Base-by-base conservation (phyloP, 2,113 vertebrate species). In the Oreochromis niloticus region DNA sequence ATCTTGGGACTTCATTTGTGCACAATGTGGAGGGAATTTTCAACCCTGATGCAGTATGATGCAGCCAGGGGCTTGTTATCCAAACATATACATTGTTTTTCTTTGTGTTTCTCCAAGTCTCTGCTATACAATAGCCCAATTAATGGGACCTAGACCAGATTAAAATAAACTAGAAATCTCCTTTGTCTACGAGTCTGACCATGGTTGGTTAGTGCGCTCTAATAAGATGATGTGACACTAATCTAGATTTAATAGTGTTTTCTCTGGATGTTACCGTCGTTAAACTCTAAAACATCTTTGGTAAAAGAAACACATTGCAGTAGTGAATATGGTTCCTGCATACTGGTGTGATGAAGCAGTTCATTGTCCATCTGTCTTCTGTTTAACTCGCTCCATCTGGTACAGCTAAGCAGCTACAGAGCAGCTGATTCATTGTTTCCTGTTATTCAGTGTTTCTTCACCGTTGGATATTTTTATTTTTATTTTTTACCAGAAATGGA, bases 301-400 rank as follows among this genome's bases (percentile, higher is more conserved):
- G 75, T 63, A 71, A 63, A 85, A 50, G 86, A 73, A 88, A 86
- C 87, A 87, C 75, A 66, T 34, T 59, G 78, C 61, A 81, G 83
- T 32, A 52, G 73, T 87, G 71, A 93, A 92, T 92, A 92, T 87
- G 92, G 56, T 90, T 89, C 57, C 56, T 92, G 81, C 87, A 90
- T 89, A 90, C 84, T 90, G 87, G 85, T 84, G 87, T 43, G 85
- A 85, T 90, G 91, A 85, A 89, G 92, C 90, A 90, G 87, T 91
- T 93, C 91, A 93, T 92, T 85, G 87, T 89, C 91, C 92, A 93
- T 92, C 89, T 93, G 93, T 85, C 87, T 91, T 90, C 71, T 81
- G 46, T 86, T 92, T 92, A 91, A 90, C 87, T 87, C 50, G 71
- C 87, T 87, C 92, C 93, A 92, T 94, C 92, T 94, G 92, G 41